Percentiles rank a stretch among this genome's conserved stretches.
Conservation (phyloP, 2,888 invertebrate genomes). For the Eumacrocentrus americanus region DNA sequence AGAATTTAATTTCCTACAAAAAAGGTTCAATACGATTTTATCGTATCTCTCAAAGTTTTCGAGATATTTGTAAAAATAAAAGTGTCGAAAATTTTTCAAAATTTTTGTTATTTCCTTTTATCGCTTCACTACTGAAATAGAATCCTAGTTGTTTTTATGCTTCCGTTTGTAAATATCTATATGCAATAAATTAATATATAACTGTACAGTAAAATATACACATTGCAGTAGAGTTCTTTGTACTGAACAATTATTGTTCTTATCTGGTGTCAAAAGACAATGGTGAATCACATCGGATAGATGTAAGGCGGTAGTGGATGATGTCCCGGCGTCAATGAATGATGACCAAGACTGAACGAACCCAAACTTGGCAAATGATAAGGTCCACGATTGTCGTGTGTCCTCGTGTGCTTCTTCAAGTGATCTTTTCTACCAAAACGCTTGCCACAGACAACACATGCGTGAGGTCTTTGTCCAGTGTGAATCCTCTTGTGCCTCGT, state of each 20-base stretch:
- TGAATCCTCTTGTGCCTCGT: conserved; percentile 92
- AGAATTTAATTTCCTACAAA: too few relatives aligned
- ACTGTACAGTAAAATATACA: background rate
- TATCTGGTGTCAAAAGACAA: too few relatives aligned
- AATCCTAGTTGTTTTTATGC: too few relatives aligned
- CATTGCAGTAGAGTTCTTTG: background rate
- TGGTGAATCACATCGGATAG: conserved; percentile 30
- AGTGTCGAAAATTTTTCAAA: too few relatives aligned
- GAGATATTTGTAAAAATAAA: too few relatives aligned
- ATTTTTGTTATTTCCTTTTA: too few relatives aligned
- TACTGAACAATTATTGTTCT: background rate
- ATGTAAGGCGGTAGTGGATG: conserved; percentile 37
- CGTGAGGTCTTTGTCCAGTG: conserved; percentile 83
- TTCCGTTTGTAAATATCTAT: background rate
- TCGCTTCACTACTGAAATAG: too few relatives aligned
- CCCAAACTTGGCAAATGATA: conserved; percentile 41
- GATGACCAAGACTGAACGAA: conserved; percentile 36
- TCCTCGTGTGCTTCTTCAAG: conserved; percentile 90
- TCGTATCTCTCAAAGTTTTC: too few relatives aligned
- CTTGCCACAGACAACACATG: conserved; percentile 88
- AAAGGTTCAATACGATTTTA: too few relatives aligned
- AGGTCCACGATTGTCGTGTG: conserved; percentile 66
- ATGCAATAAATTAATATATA: background rate
- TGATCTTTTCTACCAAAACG: conserved; percentile 94
- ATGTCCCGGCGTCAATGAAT: conserved; percentile 31